Evolutionary conservation across 2,797 vertebrate genomes (phyloP), one percentile per base, ranked within the genome.

Genomic region (Hapalemur alaotrensis): DNA sequence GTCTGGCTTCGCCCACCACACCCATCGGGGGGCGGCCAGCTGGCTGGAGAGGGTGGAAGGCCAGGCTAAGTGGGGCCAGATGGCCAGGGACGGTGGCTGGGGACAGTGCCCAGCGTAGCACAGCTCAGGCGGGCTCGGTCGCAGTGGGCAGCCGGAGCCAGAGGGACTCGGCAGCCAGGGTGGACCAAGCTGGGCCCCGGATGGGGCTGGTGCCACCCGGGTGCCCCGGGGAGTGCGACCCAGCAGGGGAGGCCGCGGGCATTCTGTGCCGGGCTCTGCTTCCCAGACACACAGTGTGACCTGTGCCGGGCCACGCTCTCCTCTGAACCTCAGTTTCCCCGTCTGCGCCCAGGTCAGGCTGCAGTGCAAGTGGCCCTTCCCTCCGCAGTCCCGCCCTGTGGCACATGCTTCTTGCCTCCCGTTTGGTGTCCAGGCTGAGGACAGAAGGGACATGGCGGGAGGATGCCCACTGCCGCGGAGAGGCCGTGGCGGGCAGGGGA

Each of bases 181-280:
- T 32, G 4, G 61, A 7, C 12, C 2, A 0, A 25, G 11, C 63
- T 32, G 41, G 32, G n/a, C 69, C 76, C 69, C 38, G 70, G 69
- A 9, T 32, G 4, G 4, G n/a, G 10, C 50, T 15, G 30, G 61
- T 15, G 22, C 12, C 41, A 59, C 43, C 69, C 14, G 17, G 25
- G 52, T 22, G 7, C 5, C 46, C 1, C 0, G 8, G 43, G 17
- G 20, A 1, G 38, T 7, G 4, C 25, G 41, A 50, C 0, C 0
- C 12, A 61, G 59, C 59, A 30, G 59, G 0, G 4, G 38, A 38
- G 12, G 15, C 3, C 4, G 1, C 50, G 2, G 3, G 1, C 22
- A 7, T 54, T 18, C 67, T 11, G 52, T 8, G 13, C 1, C 2
- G 0, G 2, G 4, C 32, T 41, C 14, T 35, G 61, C 61, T 48